These are phyloP conservation scores for Galaxias olidus DNA, from an alignment of 2,797 vertebrate genomes.

Conservation along the genomic window DNA sequence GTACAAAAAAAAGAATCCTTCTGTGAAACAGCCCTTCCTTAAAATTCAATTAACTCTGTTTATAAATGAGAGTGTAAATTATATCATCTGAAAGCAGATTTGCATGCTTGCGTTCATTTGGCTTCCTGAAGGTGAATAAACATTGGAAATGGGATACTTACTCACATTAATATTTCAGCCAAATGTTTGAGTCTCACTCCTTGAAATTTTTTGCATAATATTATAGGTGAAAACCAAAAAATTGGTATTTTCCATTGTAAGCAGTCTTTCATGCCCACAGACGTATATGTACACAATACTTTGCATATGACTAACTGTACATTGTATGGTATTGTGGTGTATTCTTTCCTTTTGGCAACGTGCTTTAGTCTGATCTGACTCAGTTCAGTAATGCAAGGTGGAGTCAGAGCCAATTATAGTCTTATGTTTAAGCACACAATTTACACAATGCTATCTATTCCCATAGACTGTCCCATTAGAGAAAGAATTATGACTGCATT, in stretches of 20 bases:
- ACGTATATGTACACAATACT: conserved; percentile 37
- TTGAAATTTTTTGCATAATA: conserved; percentile 56
- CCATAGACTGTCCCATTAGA: too few relatives aligned
- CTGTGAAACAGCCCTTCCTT: conserved; percentile 57
- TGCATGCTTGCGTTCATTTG: conserved; percentile 50
- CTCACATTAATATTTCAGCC: conserved; percentile 62
- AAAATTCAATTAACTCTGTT: conserved; percentile 74
- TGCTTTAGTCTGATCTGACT: too few relatives aligned
- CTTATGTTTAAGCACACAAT: background rate
- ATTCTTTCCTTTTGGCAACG: background rate
- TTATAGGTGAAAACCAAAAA: conserved; percentile 46
- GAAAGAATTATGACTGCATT: background rate
- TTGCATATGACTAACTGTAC: conserved; percentile 47
- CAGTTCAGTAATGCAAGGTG: too few relatives aligned
- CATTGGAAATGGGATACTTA: conserved; percentile 59
- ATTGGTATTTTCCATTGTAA: conserved; percentile 51
- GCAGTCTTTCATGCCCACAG: conserved; percentile 29
- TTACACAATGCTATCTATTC: conserved; percentile 13
- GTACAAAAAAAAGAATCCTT: conserved; percentile 49
- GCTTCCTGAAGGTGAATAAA: conserved; percentile 56
- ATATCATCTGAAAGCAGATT: conserved; percentile 71
- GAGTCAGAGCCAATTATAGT: too few relatives aligned
- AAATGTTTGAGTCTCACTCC: conserved; percentile 35
- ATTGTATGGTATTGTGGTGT: background rate
- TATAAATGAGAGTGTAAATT: conserved; percentile 68